phyloP scores from a whole-genome alignment of 2,888 invertebrate genomes.

The Cataglyphis albicans region DNA sequence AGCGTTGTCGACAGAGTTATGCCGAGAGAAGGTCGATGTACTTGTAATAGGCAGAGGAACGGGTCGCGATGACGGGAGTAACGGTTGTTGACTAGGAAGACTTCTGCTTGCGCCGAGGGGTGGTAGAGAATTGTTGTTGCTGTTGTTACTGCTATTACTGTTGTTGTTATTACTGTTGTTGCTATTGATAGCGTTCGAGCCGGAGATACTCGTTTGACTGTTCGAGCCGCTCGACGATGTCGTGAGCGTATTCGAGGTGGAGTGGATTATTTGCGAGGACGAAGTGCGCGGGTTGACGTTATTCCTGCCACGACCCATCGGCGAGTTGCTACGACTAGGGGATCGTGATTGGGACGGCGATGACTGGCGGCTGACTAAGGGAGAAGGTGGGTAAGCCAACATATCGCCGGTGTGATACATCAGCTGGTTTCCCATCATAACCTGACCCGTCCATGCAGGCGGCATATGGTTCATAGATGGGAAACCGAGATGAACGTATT shows the following conservation, averaged over 20 bases:
- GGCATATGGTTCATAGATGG: slow-evolving; percentile 83
- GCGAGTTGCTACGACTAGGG: slow-evolving; percentile 84
- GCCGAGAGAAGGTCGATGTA: slow-evolving; percentile 75
- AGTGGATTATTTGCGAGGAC: slow-evolving; percentile 81
- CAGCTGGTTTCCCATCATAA: slow-evolving; percentile 83
- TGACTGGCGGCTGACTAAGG: slow-evolving; percentile 91
- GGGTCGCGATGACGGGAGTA: slow-evolving; percentile 79
- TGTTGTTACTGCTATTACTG: background rate
- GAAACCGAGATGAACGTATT: slow-evolving; percentile 83
- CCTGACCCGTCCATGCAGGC: slow-evolving; percentile 82
- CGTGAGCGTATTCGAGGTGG: slow-evolving; percentile 79
- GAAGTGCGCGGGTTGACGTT: slow-evolving; percentile 85
- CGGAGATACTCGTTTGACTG: slow-evolving; percentile 82
- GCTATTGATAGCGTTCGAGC: slow-evolving; percentile 76
- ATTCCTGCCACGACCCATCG: slow-evolving; percentile 81
- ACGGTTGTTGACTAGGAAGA: slow-evolving; percentile 77
- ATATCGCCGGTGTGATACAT: slow-evolving; percentile 83
- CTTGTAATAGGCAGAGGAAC: slow-evolving; percentile 78
- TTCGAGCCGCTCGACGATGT: slow-evolving; percentile 79
- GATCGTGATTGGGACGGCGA: slow-evolving; percentile 91
- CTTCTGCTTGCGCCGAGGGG: slow-evolving; percentile 74
- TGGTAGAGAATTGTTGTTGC: slow-evolving; percentile 73
- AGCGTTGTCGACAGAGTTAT: slow-evolving; percentile 76
- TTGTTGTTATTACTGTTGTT: slow-evolving; percentile 12
- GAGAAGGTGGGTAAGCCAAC: slow-evolving; percentile 88